Percentiles rank a stretch among this genome's conserved stretches.
phyloP scores from a whole-genome alignment of 2,888 invertebrate genomes.

The Eupithecia inturbata region DNA sequence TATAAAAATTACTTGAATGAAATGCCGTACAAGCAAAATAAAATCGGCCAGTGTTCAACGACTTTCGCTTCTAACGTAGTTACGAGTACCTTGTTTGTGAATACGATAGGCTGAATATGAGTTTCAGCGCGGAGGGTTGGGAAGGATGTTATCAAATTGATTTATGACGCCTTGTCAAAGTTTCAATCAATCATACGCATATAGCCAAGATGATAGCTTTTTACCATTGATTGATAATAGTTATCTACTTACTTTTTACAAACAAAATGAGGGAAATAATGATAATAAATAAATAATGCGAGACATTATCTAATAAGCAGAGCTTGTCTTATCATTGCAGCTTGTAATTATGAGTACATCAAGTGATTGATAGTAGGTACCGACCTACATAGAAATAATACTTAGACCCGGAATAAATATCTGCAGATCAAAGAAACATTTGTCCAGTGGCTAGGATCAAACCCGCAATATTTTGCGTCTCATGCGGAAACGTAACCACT shows the following conservation, averaged over 20 bases:
- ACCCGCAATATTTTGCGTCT: too few species aligned
- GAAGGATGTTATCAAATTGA: conserved; percentile 15
- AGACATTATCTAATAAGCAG: too few species aligned
- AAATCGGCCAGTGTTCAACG: background rate
- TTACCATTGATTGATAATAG: background rate
- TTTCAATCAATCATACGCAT: conserved; percentile 10
- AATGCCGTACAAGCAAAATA: background rate
- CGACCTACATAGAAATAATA: too few species aligned
- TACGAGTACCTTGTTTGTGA: background rate
- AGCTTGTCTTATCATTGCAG: too few species aligned
- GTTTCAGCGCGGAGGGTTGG: background rate
- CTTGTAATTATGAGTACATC: too few species aligned
- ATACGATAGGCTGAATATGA: conserved; percentile 1
- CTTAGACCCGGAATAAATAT: too few species aligned
- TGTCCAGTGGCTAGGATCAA: too few species aligned
- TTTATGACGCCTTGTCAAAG: conserved; percentile 4
- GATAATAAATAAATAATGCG: too few species aligned
- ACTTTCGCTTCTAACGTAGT: background rate
- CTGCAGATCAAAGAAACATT: too few species aligned
- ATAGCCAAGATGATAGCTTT: conserved; percentile 2
- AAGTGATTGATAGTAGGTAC: too few species aligned
- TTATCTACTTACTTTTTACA: background rate
- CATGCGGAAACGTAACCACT: too few species aligned
- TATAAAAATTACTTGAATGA: background rate
- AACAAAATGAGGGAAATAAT: background rate